Evolutionary conservation across 2,113 vertebrate genomes (phyloP).

Genomic region (Sceloporus tristichus): DNA sequence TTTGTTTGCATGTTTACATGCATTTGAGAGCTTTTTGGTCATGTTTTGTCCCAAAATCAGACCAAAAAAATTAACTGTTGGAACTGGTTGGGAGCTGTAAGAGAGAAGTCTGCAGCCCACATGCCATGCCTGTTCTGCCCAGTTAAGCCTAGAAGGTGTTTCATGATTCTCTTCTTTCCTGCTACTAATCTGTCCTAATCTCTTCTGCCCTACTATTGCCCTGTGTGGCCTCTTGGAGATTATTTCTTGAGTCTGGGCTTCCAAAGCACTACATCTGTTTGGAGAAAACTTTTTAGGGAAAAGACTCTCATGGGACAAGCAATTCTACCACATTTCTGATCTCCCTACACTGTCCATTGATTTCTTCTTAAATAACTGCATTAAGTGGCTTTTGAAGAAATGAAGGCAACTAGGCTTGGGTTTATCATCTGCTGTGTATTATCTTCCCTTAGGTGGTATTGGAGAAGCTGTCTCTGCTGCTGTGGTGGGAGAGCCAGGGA

Average conservation of each 20-base stretch:
- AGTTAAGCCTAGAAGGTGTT: neutral
- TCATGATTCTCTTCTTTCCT: neutral
- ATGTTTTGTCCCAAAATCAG: too few relatives aligned
- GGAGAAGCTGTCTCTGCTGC: conserved; percentile 88
- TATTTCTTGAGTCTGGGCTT: neutral
- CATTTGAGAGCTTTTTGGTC: too few relatives aligned
- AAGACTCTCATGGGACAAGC: neutral
- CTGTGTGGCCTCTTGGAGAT: neutral
- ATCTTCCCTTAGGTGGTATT: conserved; percentile 84
- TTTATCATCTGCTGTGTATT: accelerated
- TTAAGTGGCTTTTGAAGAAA: neutral
- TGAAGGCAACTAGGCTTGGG: neutral
- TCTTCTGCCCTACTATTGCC: neutral
- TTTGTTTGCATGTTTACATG: too few relatives aligned
- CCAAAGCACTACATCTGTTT: neutral
- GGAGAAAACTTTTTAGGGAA: conserved; percentile 1
- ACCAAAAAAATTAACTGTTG: too few relatives aligned
- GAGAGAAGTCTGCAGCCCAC: neutral
- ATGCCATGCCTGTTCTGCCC: neutral
- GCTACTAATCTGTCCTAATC: too few relatives aligned
- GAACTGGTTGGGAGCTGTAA: neutral
- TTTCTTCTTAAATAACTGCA: neutral
- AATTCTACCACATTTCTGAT: neutral
- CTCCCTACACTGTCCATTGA: neutral
- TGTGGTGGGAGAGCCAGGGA: conserved; percentile 83